These are phyloP conservation scores for Nyctibius grandis DNA, from an alignment of 2,797 vertebrate genomes.

Conservation along the genomic window DNA sequence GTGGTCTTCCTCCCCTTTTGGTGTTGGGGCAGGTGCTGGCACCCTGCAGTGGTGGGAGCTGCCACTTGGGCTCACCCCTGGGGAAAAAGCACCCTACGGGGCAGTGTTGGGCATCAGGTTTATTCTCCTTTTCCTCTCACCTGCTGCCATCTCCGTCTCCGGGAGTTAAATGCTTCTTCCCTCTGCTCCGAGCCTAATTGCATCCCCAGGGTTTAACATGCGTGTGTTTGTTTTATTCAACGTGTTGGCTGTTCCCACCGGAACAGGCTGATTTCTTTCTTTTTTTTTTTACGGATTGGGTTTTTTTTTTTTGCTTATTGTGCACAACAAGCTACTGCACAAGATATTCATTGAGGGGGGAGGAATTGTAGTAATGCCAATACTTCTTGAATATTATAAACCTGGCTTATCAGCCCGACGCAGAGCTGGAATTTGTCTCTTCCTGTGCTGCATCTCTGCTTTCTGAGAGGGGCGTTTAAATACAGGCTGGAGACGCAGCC, in stretches of 20 bases:
- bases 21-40: not conserved
- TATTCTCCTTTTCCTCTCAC: not conserved
- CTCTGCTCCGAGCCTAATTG: constrained; percentile 19
- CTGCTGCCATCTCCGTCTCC: not conserved
- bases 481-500: constrained; percentile 42
- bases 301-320: constrained; percentile 2
- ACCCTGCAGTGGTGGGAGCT: not conserved
- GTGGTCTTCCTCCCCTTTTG: not conserved
- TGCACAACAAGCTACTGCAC: constrained; percentile 22
- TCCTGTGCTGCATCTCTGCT: constrained; percentile 59
- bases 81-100: fast-evolving
- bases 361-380: constrained; percentile 51
- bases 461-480: constrained; percentile 52
- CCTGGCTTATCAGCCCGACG: constrained; percentile 52
- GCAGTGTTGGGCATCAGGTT: not conserved
- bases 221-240: constrained; percentile 54
- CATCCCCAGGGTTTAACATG: constrained; percentile 35
- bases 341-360: not conserved
- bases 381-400: constrained; percentile 61
- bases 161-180: not conserved
- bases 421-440: constrained; percentile 64
- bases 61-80: fast-evolving
- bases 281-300: not conserved
- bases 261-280: constrained; percentile 11
- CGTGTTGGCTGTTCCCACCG: constrained; percentile 45